Base-by-base conservation (phyloP, 2,113 vertebrate species). In the Glaucomys volans region DNA sequence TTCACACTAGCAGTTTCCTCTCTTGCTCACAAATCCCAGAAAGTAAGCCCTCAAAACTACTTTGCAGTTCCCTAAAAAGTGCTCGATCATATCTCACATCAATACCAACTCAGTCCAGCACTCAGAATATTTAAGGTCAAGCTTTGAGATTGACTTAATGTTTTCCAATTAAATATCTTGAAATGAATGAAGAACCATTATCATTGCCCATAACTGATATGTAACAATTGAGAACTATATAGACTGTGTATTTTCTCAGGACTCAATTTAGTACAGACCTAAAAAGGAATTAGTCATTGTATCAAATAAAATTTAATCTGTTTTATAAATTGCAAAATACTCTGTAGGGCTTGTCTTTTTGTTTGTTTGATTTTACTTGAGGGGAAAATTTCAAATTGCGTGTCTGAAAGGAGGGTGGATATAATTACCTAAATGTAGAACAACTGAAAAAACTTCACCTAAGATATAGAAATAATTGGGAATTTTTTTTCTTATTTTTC, bases 361-460 rank as follows among this genome's bases (percentile, higher is more conserved):
- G 5, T 76, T 72, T 80, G 76, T 84, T 96, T 90, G 26, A 81
- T 89, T 96, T 96, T 91, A 67, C 87, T 95, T 88, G 83, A 96
- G 67, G 44, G 66, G 32, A 74, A 26, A 79, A 40, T 91, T 91
- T 94, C 54, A 95, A 94, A 74, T 79, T 94, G 22, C 44, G 35
- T 69, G 4, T 88, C 47, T 94, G 75, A 96, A 97, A 95, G n/a
- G 50, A 57, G 52, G 95, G 50, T 3, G 2, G 20, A 64, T 72
- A 26, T 86, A 96, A 79, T 94, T 95, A 92, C 71, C 28, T 95
- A 88, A 91, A 76, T 96, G 30, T 93, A 94, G 81, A 90, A 86
- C 17, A 92, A 81, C 37, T 90, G 50, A 95, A 95, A 95, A 62
- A 89, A 82, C 30, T 94, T 94, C 14, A 32, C 32, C 26, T 79